Base-by-base conservation (phyloP, 1,140 invertebrate genomes). In the Doryteuthis pealeii region DNA sequence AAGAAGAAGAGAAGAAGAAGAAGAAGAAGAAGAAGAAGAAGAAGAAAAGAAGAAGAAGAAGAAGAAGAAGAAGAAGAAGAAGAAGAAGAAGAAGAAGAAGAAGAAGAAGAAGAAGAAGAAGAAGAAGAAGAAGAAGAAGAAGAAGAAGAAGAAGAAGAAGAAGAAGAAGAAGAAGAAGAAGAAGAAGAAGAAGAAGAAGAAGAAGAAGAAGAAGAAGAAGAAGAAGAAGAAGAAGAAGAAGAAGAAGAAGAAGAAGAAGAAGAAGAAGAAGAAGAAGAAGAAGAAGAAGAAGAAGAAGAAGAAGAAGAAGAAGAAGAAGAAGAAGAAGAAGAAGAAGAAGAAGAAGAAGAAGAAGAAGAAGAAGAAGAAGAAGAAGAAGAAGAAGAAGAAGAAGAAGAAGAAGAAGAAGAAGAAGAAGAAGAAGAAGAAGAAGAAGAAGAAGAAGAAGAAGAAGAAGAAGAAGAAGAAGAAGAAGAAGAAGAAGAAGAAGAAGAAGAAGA, bases 101-200 rank as follows among this genome's bases (percentile, higher is more conserved):
- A 31, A 72, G 31, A 72, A 45, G 45, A 33, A 71, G n/a, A n/a
- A n/a, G n/a, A n/a, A n/a, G n/a, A n/a, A n/a, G n/a, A n/a, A n/a
- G n/a, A n/a, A 74, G 67, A 74, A 70, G 66, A 70, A 74, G 73
- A 74, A 70, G 66, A 70, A 74, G 73, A 74, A 70, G 66, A 54
- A 74, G 73, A 70, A 70, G 66, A 54, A 74, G 67, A 70, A 45
- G 66, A 54, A 74, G 73, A 70, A 70, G 40, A 54, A 70, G 73
- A 58, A 70, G 66, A 30, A 74, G 67, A 26, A 68, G 67, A 26
- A 68, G 67, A 26, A 72, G 45, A 58, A 66, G 45, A 58, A 72
- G 45, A 58, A 72, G 45, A 58, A 72, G 45, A 58, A 72, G 45
- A 58, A 72, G 45, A 58, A 72, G 71, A 1, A 72, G 54, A 31